Evolutionary conservation across 2,888 invertebrate species (phyloP).

Genomic region (Meteorus cinctellus): DNA sequence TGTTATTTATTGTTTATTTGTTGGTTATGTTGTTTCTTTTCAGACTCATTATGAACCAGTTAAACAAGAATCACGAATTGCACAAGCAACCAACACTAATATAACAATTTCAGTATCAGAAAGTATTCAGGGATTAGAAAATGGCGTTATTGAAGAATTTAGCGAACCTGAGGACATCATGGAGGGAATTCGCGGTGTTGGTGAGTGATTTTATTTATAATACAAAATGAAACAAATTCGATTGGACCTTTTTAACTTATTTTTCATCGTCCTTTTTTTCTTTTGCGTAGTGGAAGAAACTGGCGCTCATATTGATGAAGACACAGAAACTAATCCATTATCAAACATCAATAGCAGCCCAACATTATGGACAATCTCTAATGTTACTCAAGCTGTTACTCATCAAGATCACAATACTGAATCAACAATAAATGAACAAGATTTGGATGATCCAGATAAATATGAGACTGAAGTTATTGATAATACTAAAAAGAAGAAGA

Average conservation of each 20-base stretch:
- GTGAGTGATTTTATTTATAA: conserved; percentile 74
- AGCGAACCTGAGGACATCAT: conserved; percentile 91
- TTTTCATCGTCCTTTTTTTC: conserved; percentile 18
- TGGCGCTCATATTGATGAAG: conserved; percentile 71
- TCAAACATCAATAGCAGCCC: conserved; percentile 60
- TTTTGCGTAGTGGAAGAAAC: conserved; percentile 67
- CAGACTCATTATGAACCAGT: conserved; percentile 70
- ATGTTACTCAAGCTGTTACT: conserved; percentile 54
- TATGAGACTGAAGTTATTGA: conserved; percentile 62
- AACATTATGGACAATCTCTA: conserved; percentile 65
- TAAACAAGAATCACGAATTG: conserved; percentile 67
- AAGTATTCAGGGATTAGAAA: conserved; percentile 64
- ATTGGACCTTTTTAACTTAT: not conserved
- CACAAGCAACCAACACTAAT: conserved; percentile 68
- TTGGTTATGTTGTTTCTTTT: conserved; percentile 15
- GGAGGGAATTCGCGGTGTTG: conserved; percentile 88
- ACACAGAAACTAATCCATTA: conserved; percentile 63
- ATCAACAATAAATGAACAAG: conserved; percentile 56
- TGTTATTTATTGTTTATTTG: not conserved
- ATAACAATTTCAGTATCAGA: conserved; percentile 62
- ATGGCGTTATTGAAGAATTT: conserved; percentile 83
- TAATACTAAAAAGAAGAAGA: conserved; percentile 65
- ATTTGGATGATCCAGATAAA: conserved; percentile 54
- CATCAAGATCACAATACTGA: conserved; percentile 54
- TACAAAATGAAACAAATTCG: not conserved